Evolutionary conservation across 2,113 vertebrate species (phyloP).

Genomic region (Rafetus swinhoei): DNA sequence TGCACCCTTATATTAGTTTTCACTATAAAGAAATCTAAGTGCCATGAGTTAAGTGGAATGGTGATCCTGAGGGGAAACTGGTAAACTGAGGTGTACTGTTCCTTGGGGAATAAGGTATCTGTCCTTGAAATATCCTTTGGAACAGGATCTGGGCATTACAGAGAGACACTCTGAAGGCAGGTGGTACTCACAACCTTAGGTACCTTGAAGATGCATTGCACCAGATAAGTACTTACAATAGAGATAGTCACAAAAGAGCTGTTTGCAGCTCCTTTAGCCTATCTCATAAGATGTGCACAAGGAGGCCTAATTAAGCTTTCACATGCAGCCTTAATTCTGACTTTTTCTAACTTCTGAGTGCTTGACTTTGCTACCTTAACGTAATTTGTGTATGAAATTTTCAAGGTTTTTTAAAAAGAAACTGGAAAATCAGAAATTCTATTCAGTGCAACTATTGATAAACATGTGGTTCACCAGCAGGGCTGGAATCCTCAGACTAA

Average conservation of each 20-base stretch:
- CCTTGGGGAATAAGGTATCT: background rate
- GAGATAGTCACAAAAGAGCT: background rate
- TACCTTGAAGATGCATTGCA: background rate
- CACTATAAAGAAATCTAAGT: background rate
- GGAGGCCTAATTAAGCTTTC: background rate
- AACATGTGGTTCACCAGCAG: background rate
- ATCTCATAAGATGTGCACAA: background rate
- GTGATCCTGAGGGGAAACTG: background rate
- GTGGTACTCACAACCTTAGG: background rate
- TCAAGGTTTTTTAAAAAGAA: background rate
- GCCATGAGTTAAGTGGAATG: background rate
- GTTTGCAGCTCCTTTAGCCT: background rate
- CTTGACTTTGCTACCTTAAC: background rate
- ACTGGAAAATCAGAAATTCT: background rate
- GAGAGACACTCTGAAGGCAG: background rate
- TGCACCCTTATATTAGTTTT: background rate
- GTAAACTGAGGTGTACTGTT: background rate
- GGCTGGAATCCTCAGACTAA: background rate
- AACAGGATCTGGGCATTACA: too few species aligned
- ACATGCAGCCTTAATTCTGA: background rate
- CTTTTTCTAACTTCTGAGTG: background rate
- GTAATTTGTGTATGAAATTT: background rate
- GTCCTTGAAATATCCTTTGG: too few species aligned
- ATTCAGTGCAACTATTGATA: background rate
- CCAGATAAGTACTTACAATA: rapidly evolving